Evolutionary conservation across 2,797 vertebrate genomes (phyloP), one percentile per base, ranked within the genome.

Genomic region (Sebastes hubbsi): DNA sequence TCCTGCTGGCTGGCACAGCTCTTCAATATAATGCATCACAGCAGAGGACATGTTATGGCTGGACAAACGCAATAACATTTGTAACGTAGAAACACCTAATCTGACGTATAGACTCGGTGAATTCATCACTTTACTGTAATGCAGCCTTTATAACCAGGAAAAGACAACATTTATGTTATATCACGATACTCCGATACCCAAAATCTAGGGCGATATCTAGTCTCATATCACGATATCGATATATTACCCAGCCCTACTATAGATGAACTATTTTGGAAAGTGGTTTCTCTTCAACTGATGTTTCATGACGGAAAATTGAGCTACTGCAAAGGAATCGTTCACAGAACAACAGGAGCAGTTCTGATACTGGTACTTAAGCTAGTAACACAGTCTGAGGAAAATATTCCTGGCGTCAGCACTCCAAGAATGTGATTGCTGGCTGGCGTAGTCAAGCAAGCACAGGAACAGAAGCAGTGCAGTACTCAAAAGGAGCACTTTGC

Each of bases 401-500:
- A 81, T 88, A 91, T 91, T 88, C 82, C 85, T 91, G 77, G 86
- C 88, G 83, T 92, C 88, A 93, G 88, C 75, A 72, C 75, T 88
- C 78, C 82, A 87, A 85, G 76, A 95, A 81, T 86, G 72, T 82
- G 90, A 91, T 83, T 52, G 42, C 42, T 49, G 93, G 75, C 72
- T 85, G 36, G 63, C 59, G 63, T 76, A 83, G 67, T 80, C 69
- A 68, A 77, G 62, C 65, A 73, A 83, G 63, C 16, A 63, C 22
- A 77, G 42, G 64, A 86, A 89, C 73, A 72, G 76, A 77, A 83
- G 82, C 75, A 66, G 78, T 54, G 88, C 58, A 78, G 77, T 63
- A 38, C 89, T 92, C 88, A 93, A 93, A 85, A 89, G 76, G 65
- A 93, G 89, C 81, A 71, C 81, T 88, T 91, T 90, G 91, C 83